phyloP scores from a whole-genome alignment of 2,113 vertebrate genomes.

The Tapirus terrestris region DNA sequence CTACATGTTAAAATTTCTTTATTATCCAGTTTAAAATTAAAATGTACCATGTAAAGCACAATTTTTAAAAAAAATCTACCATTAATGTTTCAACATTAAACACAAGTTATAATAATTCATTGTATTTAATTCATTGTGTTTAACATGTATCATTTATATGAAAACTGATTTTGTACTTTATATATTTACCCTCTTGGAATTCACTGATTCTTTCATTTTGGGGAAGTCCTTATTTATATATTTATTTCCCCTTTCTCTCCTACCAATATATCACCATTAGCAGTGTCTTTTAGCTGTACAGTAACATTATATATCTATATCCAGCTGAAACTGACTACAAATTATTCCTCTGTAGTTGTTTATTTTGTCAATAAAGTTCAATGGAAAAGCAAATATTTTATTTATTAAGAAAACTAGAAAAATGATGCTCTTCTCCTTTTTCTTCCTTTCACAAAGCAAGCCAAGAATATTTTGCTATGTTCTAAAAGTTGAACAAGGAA shows the following conservation, averaged over 20 bases:
- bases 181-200: constrained; percentile 50
- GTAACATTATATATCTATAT: constrained; percentile 44
- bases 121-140: not conserved
- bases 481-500: constrained; percentile 49
- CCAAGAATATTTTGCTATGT: constrained; percentile 47
- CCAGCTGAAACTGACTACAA: not conserved
- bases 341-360: constrained; percentile 36
- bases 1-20: not conserved
- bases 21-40: not conserved
- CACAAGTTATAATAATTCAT: constrained; percentile 6
- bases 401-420: constrained; percentile 64
- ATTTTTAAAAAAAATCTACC: not conserved
- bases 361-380: constrained; percentile 67
- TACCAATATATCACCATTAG: constrained; percentile 49
- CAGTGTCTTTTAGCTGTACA: constrained; percentile 34
- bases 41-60: not conserved
- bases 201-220: constrained; percentile 45
- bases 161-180: constrained; percentile 56
- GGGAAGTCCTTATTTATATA: constrained; percentile 53
- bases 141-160: not conserved
- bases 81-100: constrained; percentile 35
- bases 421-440: not conserved
- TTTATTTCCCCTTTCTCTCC: constrained; percentile 26
- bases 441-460: constrained; percentile 38
- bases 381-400: constrained; percentile 31